Conservation (phyloP, 1,140 invertebrate genomes). For the Carposina sasakii region DNA sequence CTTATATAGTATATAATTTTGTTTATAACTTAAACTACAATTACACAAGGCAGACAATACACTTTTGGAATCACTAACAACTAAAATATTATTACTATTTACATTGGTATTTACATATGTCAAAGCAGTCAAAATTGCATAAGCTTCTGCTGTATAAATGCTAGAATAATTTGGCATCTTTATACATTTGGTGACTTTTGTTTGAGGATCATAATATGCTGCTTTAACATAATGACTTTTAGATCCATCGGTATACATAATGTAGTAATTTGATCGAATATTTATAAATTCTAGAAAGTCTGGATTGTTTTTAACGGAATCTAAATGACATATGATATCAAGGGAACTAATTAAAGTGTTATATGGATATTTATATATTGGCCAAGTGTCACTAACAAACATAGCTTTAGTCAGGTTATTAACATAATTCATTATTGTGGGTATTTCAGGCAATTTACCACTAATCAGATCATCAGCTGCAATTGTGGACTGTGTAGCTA, state of each 20-base stretch:
- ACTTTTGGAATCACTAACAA: neutral
- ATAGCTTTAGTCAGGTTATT: neutral
- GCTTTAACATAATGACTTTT: neutral
- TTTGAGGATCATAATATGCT: constrained; percentile 3
- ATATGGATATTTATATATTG: neutral
- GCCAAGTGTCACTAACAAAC: too few species aligned
- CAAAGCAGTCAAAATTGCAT: neutral
- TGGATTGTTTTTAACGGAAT: neutral
- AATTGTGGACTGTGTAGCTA: neutral
- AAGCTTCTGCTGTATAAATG: neutral
- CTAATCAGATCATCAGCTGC: neutral
- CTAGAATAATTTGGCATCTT: neutral
- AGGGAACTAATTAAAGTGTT: neutral
- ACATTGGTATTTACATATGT: neutral
- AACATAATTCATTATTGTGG: neutral
- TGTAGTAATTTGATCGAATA: neutral
- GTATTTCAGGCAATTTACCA: neutral
- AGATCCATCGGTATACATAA: constrained; percentile 5
- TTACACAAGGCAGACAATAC: neutral
- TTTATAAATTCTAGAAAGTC: neutral
- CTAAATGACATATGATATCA: neutral
- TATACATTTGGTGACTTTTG: neutral
- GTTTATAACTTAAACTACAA: neutral
- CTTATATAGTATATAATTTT: neutral
- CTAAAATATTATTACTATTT: constrained; percentile 5